These are phyloP conservation scores for Nephrotoma flavescens DNA, from an alignment of 2,888 invertebrate genomes.

Conservation along the genomic window DNA sequence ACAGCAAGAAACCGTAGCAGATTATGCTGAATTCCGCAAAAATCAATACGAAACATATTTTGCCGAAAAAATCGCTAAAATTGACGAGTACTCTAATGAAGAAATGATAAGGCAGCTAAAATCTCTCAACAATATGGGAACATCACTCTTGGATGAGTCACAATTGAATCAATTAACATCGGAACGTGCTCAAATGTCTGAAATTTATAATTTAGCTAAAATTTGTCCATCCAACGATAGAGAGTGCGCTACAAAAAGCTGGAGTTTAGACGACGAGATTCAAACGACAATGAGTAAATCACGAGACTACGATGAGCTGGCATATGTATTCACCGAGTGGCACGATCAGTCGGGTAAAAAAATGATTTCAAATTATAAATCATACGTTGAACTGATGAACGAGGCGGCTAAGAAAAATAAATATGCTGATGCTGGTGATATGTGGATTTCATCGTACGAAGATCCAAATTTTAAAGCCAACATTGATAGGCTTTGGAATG, in stretches of 20 bases:
- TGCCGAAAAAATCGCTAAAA: slow-evolving; percentile 18
- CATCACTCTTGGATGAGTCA: slow-evolving; percentile 29
- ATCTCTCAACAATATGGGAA: slow-evolving; percentile 33
- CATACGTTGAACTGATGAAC: slow-evolving; percentile 49
- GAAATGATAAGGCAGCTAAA: slow-evolving; percentile 31
- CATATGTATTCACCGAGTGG: slow-evolving; percentile 69
- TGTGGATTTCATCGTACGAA: slow-evolving; percentile 36
- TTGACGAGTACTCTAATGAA: slow-evolving; percentile 25
- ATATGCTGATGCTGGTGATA: slow-evolving; percentile 42
- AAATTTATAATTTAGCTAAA: slow-evolving; percentile 24
- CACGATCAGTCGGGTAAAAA: slow-evolving; percentile 55
- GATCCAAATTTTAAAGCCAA: slow-evolving; percentile 16
- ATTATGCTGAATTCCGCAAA: slow-evolving; percentile 26
- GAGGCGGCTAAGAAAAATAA: slow-evolving; percentile 57
- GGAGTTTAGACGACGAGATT: background rate
- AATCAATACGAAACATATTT: slow-evolving; percentile 29
- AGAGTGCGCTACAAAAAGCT: slow-evolving; percentile 14
- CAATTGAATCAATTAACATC: slow-evolving; percentile 26
- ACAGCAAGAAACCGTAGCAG: background rate
- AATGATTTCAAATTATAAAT: slow-evolving; percentile 43
- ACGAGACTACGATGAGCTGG: slow-evolving; percentile 58
- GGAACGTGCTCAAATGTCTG: slow-evolving; percentile 18
- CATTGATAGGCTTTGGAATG: slow-evolving; percentile 5
- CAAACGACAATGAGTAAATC: slow-evolving; percentile 38
- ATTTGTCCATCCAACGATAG: slow-evolving; percentile 21